phyloP scores from a whole-genome alignment of 2,888 invertebrate species.

The Drosophila incognita region DNA sequence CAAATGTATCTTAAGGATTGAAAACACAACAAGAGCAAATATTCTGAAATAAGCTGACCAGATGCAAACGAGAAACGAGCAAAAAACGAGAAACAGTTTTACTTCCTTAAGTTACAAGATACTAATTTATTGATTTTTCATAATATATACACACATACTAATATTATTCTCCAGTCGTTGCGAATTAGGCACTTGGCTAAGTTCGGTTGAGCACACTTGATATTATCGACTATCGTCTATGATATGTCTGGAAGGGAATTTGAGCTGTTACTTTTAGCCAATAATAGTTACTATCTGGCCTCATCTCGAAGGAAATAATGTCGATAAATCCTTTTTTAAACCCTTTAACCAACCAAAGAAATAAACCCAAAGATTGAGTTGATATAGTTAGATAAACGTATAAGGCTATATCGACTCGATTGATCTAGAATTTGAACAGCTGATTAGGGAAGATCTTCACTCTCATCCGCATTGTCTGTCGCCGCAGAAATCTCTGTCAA shows the following conservation, averaged over 20 bases:
- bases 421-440: not conserved
- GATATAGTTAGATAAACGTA: not conserved
- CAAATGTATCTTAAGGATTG: conserved; percentile 44
- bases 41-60: not conserved
- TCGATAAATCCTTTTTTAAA: not conserved
- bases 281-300: not conserved
- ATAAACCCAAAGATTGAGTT: not conserved
- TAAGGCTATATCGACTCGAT: not conserved
- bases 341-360: not conserved
- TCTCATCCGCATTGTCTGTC: not conserved
- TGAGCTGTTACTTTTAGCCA: not conserved
- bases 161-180: not conserved
- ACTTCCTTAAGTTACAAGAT: conserved; percentile 72
- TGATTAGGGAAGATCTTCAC: not conserved
- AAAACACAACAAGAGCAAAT: not conserved
- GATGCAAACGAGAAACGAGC: conserved; percentile 22
- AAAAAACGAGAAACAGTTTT: conserved; percentile 56
- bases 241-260: not conserved
- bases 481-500: not conserved
- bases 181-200: not conserved
- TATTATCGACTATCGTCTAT: not conserved
- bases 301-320: not conserved
- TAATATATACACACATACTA: not conserved
- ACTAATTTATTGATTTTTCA: not conserved
- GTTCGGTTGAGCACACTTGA: too few relatives aligned